Base-by-base conservation (phyloP, 2,113 vertebrate genomes). In the Trogon surrucura region DNA sequence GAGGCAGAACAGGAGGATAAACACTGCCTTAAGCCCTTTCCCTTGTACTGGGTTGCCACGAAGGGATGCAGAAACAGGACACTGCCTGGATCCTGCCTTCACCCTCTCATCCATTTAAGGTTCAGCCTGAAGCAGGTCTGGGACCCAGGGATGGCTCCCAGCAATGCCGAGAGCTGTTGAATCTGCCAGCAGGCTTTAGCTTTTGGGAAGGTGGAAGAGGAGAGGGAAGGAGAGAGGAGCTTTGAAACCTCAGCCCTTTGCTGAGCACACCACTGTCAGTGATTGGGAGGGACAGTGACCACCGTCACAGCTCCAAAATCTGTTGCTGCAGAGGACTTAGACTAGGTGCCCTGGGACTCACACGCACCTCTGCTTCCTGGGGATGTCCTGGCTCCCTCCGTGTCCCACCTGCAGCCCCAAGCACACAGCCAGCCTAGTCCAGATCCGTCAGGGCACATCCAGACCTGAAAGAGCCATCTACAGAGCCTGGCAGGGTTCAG, bases 341-440 rank as follows among this genome's bases (percentile, higher is more conserved):
- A 26, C 2, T 19, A 41, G 30, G 5, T 64, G 21, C 45, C 32
- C 53, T 60, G 44, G 51, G 53, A 51, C 57, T 80, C 53, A 41
- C 21, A 22, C 3, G 9, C 45, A 65, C 21, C 32, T 75, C 71
- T 88, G 53, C 45, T 47, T 75, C 53, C 38, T 36, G 44, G 44
- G 44, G 30, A 51, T 0, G 0, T 10, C 18, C 26, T 0, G 0
- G 29, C 30, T 80, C 65, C 25, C 47, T n/a, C 41, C 2, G 0
- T 18, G 19, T 48, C 48, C 53, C 70, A 71, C 15, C 53, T 75
- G 65, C 73, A 87, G 70, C 38, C 38, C 22, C 17, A 60, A 53
- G 44, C 66, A 56, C 1, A 3, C 48, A 86, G 26, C 41, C 69
- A 95, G 69, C 29, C 77, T n/a, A 26, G 21, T 73, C 41, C 54